Evolutionary conservation across 2,113 vertebrate species (phyloP).

Genomic region (Alaudala cheleensis): DNA sequence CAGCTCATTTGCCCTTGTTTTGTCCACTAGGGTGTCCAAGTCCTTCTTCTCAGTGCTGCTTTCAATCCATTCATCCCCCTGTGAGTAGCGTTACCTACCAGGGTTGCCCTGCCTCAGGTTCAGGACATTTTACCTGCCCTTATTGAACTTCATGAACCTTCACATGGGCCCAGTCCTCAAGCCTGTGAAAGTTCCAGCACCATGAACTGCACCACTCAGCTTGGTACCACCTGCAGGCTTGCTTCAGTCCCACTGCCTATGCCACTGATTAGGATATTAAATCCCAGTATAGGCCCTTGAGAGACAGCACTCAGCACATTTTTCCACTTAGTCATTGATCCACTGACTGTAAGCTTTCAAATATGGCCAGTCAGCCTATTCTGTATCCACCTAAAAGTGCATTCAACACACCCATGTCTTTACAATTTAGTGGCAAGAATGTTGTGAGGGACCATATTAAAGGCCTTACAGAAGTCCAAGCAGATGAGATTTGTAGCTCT

Average conservation of each 20-base stretch:
- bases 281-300: background rate
- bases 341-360: background rate
- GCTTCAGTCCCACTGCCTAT: background rate
- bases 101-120: background rate
- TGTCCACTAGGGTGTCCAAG: no score
- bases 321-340: background rate
- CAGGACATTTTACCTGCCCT: background rate
- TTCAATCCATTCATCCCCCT: background rate
- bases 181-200: background rate
- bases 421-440: background rate
- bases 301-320: fast-evolving
- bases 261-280: background rate
- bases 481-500: background rate
- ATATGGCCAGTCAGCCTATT: background rate
- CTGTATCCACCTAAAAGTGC: background rate
- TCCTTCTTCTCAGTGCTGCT: background rate
- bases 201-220: background rate
- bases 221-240: background rate
- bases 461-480: background rate
- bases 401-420: background rate
- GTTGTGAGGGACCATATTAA: background rate
- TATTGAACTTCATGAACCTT: background rate
- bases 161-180: background rate
- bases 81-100: fast-evolving
- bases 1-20: background rate